These are phyloP conservation scores for Drosophila malerkotliana DNA, from an alignment of 1,140 invertebrate genomes.

Conservation along the genomic window DNA sequence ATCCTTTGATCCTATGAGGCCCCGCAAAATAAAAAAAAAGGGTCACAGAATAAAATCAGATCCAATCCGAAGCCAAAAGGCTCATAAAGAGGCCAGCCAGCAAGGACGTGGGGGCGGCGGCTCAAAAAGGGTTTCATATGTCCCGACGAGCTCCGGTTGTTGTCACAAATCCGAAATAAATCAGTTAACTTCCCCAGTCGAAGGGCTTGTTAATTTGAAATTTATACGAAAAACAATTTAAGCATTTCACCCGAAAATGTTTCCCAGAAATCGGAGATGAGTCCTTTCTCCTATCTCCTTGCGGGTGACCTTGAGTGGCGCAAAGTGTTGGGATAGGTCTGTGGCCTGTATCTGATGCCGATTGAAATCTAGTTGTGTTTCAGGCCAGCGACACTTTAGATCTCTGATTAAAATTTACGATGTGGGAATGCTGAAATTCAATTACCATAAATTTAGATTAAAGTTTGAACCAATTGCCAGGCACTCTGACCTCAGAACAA, in stretches of 20 bases:
- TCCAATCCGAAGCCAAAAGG: slow-evolving; percentile 17
- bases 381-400: slow-evolving; percentile 13
- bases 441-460: slow-evolving; percentile 5
- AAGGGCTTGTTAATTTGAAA: slow-evolving; percentile 80
- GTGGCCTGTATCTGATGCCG: slow-evolving; percentile 19
- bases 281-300: slow-evolving; percentile 9
- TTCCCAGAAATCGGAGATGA: slow-evolving; percentile 39
- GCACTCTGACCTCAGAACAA: slow-evolving; percentile 4
- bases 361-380: slow-evolving; percentile 20
- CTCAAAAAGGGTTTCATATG: slow-evolving; percentile 67
- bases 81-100: slow-evolving; percentile 15
- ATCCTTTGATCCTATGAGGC: slow-evolving; percentile 77
- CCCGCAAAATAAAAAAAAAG: slow-evolving; percentile 44
- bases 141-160: slow-evolving; percentile 52
- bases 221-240: slow-evolving; percentile 80
- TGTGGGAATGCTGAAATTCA: slow-evolving; percentile 1
- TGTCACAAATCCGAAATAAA: slow-evolving; percentile 75
- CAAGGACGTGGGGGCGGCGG: background rate
- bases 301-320: slow-evolving; percentile 58
- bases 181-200: slow-evolving; percentile 70
- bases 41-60: slow-evolving; percentile 45
- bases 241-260: slow-evolving; percentile 58
- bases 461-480: background rate
- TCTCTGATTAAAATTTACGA: slow-evolving; percentile 25
- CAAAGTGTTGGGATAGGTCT: slow-evolving; percentile 45